A percentile compares a stretch with the other conserved stretches of the same genome.
phyloP scores from a whole-genome alignment of 2,888 invertebrate genomes.

The Lottia gigantea region DNA sequence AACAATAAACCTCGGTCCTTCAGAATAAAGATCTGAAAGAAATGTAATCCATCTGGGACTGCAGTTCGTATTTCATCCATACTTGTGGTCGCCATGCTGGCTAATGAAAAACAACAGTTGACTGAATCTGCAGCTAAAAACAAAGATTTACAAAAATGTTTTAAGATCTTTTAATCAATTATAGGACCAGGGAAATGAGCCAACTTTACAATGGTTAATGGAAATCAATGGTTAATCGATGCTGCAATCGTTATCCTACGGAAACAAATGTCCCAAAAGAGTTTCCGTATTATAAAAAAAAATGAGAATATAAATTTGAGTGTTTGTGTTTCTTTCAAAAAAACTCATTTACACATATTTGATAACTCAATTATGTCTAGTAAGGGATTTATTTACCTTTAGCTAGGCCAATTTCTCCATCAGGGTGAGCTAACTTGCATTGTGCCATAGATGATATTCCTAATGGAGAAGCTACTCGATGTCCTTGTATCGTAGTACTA shows the following conservation, averaged over 20 bases:
- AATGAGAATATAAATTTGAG: too few relatives aligned
- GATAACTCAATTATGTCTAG: too few relatives aligned
- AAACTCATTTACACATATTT: too few relatives aligned
- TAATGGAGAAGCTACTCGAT: slow-evolving; percentile 13
- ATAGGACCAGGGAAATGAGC: too few relatives aligned
- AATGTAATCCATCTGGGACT: slow-evolving; percentile 75
- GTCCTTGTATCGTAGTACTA: slow-evolving; percentile 21
- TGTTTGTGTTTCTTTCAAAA: too few relatives aligned
- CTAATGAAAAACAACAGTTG: slow-evolving; percentile 83
- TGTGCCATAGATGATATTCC: slow-evolving; percentile 22
- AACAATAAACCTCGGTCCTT: slow-evolving; percentile 67
- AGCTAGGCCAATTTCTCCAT: too few relatives aligned
- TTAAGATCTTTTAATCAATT: background rate
- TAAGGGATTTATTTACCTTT: too few relatives aligned
- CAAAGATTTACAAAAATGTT: slow-evolving; percentile 4
- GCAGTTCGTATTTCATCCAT: slow-evolving; percentile 87
- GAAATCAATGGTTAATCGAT: too few relatives aligned
- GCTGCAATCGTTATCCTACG: too few relatives aligned
- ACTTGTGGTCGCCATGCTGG: slow-evolving; percentile 87
- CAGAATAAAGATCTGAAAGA: slow-evolving; percentile 93
- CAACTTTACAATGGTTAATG: too few relatives aligned
- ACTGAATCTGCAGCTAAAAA: slow-evolving; percentile 80
- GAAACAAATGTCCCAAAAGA: too few relatives aligned
- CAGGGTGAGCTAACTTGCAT: background rate
- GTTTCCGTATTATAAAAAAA: too few relatives aligned